Evolutionary conservation across 2,113 vertebrate genomes (phyloP), one percentile per base, ranked within the genome.

Genomic region (Plecturocebus donacophilus): DNA sequence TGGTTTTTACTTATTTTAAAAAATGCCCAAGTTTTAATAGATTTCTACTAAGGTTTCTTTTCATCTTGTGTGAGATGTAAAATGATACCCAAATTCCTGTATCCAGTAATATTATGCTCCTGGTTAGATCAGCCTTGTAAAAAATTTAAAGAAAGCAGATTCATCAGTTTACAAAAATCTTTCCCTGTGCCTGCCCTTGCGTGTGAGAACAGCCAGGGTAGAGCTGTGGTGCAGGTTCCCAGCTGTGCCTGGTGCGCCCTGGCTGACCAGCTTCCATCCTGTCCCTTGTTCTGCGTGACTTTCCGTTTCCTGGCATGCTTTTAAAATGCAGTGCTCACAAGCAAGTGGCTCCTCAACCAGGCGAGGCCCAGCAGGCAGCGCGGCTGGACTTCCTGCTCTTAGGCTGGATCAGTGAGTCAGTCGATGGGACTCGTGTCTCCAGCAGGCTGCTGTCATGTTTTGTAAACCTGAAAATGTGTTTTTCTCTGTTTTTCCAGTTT

Each of bases 401-500:
- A n/a, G 56, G 25, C 70, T 32, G 35, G 77, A 7, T 68, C 30
- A 0, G 7, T 19, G 56, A 71, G n/a, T 4, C 5, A 1, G 8
- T 32, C 21, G 47, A 16, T 9, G 1, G 84, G 56, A 42, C 11
- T 76, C 6, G 6, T 0, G 3, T 38, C 35, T 35, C 16, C 40
- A n/a, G 16, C 35, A 12, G 45, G 58, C 6, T 3, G 35, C 42
- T 19, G 0, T 11, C 23, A 25, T 19, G 32, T 40, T 94, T 35
- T 79, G 3, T 1, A 79, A 21, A 87, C 30, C 91, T 98, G 81
- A 98, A 96, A 40, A 1, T 16, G 0, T 49, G 0, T 49, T 97
- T 97, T 96, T 80, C 30, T 98, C 97, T 98, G 61, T 80, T 90
- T 82, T 97, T 98, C 92, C 98, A 99, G 99, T 99, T 99, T 99